phyloP scores from a whole-genome alignment of 1,140 invertebrate species.

The Zaprionus ghesquierei region DNA sequence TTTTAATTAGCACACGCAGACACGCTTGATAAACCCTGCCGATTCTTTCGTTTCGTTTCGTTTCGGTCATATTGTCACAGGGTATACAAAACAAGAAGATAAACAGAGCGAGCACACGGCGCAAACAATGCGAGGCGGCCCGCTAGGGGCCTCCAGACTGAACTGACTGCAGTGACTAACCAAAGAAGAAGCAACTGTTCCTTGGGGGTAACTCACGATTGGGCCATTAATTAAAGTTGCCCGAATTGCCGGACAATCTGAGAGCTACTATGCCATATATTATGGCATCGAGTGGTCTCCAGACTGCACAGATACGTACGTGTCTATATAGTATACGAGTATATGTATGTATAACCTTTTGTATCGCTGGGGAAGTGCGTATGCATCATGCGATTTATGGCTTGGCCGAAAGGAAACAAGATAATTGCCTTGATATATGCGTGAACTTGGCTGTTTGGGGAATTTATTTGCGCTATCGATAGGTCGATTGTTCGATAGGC shows the following conservation, averaged over 20 bases:
- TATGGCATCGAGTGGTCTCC: slow-evolving; percentile 4
- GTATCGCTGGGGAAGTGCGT: not conserved
- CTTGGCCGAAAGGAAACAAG: not conserved
- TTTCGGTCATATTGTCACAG: not conserved
- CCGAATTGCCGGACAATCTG: slow-evolving; percentile 31
- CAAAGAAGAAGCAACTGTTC: not conserved
- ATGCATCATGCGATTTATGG: not conserved
- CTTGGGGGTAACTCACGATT: slow-evolving; percentile 4
- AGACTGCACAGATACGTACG: not conserved
- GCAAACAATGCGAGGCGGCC: not conserved
- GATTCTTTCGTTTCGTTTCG: not conserved
- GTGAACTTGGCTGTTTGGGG: not conserved
- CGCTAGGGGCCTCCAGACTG: not conserved
- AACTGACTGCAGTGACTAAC: not conserved
- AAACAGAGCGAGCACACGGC: not conserved
- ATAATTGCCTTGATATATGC: not conserved
- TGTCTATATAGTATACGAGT: not conserved
- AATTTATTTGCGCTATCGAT: not conserved
- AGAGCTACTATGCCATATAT: slow-evolving; percentile 21
- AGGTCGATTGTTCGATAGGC: not conserved
- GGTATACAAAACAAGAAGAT: not conserved
- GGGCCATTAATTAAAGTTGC: slow-evolving; percentile 60
- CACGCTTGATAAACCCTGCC: not conserved
- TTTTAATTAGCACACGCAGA: not conserved
- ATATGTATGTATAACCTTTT: not conserved